These are phyloP conservation scores for Pomacea canaliculata DNA, from an alignment of 2,888 invertebrate species.

Conservation along the genomic window DNA sequence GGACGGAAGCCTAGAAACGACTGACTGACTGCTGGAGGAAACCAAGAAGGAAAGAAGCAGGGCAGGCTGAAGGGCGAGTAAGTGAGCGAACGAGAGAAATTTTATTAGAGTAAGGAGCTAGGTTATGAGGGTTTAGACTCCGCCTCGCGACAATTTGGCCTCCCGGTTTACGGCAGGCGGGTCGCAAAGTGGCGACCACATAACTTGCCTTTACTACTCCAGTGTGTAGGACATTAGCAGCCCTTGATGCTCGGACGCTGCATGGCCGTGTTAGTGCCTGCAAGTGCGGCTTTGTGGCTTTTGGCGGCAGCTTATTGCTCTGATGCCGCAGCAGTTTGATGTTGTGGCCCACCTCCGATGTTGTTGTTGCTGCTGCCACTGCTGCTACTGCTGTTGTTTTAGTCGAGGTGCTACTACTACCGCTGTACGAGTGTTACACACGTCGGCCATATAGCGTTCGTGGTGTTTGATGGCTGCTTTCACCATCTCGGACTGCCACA, in stretches of 20 bases:
- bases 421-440: too few species aligned
- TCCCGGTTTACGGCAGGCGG: constrained; percentile 8
- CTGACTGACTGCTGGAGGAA: not conserved
- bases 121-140: constrained; percentile 6
- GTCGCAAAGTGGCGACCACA: constrained; percentile 1
- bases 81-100: constrained; percentile 3
- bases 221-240: constrained; percentile 10
- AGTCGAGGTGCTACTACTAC: too few species aligned
- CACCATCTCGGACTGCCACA: too few species aligned
- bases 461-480: too few species aligned
- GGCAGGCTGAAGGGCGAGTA: not conserved
- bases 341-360: not conserved
- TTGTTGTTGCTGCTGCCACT: too few species aligned
- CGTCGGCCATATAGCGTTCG: too few species aligned
- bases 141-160: constrained; percentile 10
- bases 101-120: constrained; percentile 19
- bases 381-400: too few species aligned
- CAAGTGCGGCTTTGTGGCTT: not conserved
- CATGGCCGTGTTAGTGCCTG: not conserved
- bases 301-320: not conserved
- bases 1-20: not conserved
- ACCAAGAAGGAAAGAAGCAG: not conserved
- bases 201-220: constrained; percentile 23
- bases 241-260: constrained; percentile 9
- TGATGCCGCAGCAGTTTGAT: not conserved